Conservation (phyloP, 1,140 invertebrate species). For the Papilio dardanus region DNA sequence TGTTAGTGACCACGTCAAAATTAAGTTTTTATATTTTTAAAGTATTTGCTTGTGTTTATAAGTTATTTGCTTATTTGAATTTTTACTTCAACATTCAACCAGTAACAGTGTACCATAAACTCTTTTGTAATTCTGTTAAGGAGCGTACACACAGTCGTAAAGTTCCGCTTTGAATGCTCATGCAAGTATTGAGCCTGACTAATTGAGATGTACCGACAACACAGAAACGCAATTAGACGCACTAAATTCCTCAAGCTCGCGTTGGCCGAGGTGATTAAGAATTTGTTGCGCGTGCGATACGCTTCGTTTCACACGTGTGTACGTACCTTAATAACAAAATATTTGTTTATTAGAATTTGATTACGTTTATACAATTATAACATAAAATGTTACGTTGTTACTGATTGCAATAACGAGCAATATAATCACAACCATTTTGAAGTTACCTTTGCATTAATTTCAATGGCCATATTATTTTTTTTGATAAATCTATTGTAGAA, state of each 20-base stretch:
- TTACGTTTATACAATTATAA: constrained; percentile 8
- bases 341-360: constrained; percentile 35
- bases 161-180: constrained; percentile 37
- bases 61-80: too few relatives aligned
- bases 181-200: constrained; percentile 45
- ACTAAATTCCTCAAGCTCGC: constrained; percentile 54
- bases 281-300: constrained; percentile 64
- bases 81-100: background rate
- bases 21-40: background rate
- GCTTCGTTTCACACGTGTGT: constrained; percentile 53
- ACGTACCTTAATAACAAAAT: constrained; percentile 44
- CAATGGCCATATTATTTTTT: background rate
- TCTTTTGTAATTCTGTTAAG: constrained; percentile 40
- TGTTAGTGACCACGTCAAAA: too few relatives aligned
- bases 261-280: constrained; percentile 50
- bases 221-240: constrained; percentile 53
- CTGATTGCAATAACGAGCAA: background rate
- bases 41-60: background rate
- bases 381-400: background rate
- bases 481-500: too few relatives aligned
- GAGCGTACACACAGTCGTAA: constrained; percentile 36
- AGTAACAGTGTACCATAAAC: too few relatives aligned
- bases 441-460: background rate
- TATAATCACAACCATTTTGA: background rate
- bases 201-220: constrained; percentile 50